Evolutionary conservation across 2,888 invertebrate species (phyloP).

Genomic region (Euplexia lucipara): DNA sequence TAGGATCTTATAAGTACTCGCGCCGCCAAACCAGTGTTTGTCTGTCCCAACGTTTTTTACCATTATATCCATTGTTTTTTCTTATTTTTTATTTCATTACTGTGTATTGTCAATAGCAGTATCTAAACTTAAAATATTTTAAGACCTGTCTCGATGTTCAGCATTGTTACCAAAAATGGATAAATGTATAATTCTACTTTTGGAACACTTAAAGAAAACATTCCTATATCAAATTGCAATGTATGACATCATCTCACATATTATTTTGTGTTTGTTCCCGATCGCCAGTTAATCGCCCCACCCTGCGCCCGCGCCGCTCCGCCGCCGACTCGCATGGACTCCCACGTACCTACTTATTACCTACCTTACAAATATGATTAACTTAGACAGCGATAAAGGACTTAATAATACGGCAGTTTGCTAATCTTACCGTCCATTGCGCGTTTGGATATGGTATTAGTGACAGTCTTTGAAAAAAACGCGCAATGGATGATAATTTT

Average conservation of each 20-base stretch:
- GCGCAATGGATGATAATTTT: constrained; percentile 47
- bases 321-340: constrained; percentile 60
- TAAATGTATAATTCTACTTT: no score
- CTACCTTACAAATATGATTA: constrained; percentile 46
- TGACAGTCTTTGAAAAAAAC: constrained; percentile 1
- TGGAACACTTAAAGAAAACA: constrained; percentile 15
- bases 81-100: constrained; percentile 28
- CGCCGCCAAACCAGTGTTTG: constrained; percentile 45
- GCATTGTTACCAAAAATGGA: no score
- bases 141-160: background rate
- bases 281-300: constrained; percentile 66
- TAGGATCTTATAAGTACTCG: constrained; percentile 20
- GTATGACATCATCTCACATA: constrained; percentile 51
- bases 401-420: constrained; percentile 26
- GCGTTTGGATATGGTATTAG: constrained; percentile 5
- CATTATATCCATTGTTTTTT: constrained; percentile 43
- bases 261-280: constrained; percentile 66
- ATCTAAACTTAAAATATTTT: background rate
- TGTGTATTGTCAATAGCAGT: constrained; percentile 1
- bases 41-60: constrained; percentile 16
- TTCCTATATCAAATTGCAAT: constrained; percentile 33
- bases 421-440: constrained; percentile 44
- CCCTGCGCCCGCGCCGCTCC: constrained; percentile 56
- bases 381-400: constrained; percentile 44
- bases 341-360: constrained; percentile 62